phyloP scores from a whole-genome alignment of 92 coral and sea anemone genomes.

The Phenganax marumi region DNA sequence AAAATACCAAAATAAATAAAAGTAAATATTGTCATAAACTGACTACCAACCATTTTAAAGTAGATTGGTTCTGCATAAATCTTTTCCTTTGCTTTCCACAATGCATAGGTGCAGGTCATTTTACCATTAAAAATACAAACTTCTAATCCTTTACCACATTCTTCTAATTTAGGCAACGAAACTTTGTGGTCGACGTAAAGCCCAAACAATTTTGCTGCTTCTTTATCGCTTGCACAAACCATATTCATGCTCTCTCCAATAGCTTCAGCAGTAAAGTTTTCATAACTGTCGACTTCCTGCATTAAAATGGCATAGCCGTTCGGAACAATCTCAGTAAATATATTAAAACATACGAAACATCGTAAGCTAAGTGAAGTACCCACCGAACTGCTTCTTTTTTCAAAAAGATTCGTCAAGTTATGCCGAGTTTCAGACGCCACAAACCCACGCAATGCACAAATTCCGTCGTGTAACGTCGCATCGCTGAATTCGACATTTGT shows the following conservation, averaged over 20 bases:
- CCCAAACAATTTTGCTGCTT: conserved; percentile 39
- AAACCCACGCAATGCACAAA: not conserved
- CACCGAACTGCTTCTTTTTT: conserved; percentile 16
- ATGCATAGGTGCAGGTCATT: conserved; percentile 17
- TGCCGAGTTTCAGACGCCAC: conserved; percentile 7
- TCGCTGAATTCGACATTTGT: conserved; percentile 2
- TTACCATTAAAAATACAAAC: not conserved
- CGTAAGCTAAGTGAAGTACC: not conserved
- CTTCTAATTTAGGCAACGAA: conserved; percentile 27
- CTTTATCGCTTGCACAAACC: conserved; percentile 36
- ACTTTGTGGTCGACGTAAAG: conserved; percentile 31
- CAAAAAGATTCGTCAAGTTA: conserved; percentile 14
- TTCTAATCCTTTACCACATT: conserved; percentile 30
- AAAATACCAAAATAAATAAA: not conserved
- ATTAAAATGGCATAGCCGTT: not conserved
- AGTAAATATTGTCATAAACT: not conserved
- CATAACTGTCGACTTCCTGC: conserved; percentile 15
- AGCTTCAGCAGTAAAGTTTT: conserved; percentile 5
- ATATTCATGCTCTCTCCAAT: conserved; percentile 8
- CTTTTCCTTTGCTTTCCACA: conserved; percentile 25
- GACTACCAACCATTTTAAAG: conserved; percentile 17
- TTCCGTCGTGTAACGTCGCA: not conserved
- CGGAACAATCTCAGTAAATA: not conserved
- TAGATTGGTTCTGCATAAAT: conserved; percentile 40
- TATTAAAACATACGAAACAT: not conserved